phyloP scores from a whole-genome alignment of 2,888 invertebrate species.

The Anaspis maculata region DNA sequence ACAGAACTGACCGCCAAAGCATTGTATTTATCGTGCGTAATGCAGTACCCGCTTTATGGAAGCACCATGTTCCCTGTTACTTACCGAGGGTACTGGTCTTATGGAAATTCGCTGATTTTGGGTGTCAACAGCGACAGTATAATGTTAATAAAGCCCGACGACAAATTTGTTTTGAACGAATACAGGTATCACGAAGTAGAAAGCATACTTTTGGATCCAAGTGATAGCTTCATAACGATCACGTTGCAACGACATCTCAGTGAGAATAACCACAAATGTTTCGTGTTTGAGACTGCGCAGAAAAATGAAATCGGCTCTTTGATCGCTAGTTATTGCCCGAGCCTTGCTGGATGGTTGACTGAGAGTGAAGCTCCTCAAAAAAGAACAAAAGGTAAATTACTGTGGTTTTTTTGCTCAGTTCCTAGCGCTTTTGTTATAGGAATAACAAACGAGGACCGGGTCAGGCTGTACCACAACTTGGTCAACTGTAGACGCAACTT shows the following conservation, averaged over 20 bases:
- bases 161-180: conserved; percentile 85
- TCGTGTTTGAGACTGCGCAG: conserved; percentile 84
- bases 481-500: conserved; percentile 74
- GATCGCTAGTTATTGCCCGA: conserved; percentile 85
- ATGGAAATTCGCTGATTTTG: conserved; percentile 64
- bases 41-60: conserved; percentile 81
- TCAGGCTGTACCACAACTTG: conserved; percentile 80
- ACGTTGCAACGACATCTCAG: conserved; percentile 67
- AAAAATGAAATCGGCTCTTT: conserved; percentile 88
- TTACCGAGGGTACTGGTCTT: conserved; percentile 91
- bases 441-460: conserved; percentile 82
- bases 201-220: conserved; percentile 82
- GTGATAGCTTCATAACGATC: conserved; percentile 86
- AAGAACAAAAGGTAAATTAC: conserved; percentile 47
- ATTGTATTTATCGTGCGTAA: conserved; percentile 87
- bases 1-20: conserved; percentile 89
- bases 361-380: conserved; percentile 61
- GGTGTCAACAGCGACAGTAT: conserved; percentile 89
- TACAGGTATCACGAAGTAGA: conserved; percentile 88
- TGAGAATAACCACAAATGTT: conserved; percentile 69
- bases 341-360: conserved; percentile 72
- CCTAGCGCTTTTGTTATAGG: too few relatives aligned
- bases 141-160: conserved; percentile 82
- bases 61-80: conserved; percentile 60
- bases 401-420: too few relatives aligned